Evolutionary conservation across 2,113 vertebrate species (phyloP).

Genomic region (Aramus guarauna): DNA sequence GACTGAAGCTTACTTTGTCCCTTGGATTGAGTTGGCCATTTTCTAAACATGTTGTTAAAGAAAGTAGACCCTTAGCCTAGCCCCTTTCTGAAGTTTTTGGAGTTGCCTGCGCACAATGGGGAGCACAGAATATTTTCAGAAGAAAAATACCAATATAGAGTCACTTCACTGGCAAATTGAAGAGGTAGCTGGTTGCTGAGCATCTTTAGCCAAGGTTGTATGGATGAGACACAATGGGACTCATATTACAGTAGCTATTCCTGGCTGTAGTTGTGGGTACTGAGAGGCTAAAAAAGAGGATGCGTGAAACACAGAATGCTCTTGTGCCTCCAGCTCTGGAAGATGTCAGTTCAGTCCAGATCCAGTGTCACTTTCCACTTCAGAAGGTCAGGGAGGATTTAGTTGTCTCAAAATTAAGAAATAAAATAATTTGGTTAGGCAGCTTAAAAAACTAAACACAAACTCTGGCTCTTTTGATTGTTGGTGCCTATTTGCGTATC

Average conservation of each 20-base stretch:
- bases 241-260: not conserved
- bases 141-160: not conserved
- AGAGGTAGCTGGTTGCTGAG: not conserved
- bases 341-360: not conserved
- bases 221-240: not conserved
- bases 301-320: not conserved
- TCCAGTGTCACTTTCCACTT: not conserved
- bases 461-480: conserved; percentile 30
- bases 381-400: not conserved
- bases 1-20: not conserved
- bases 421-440: not conserved
- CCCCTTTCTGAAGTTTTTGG: not conserved
- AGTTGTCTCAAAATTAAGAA: not conserved
- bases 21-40: not conserved
- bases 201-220: not conserved
- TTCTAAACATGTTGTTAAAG: not conserved
- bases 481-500: conserved; percentile 1
- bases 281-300: not conserved
- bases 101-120: not conserved
- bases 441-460: not conserved
- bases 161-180: not conserved
- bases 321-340: not conserved
- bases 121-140: not conserved
- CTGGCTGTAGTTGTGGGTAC: not conserved
- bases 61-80: not conserved